A percentile compares a stretch with the other conserved stretches of the same genome.
These are phyloP conservation scores for Zygothrica quintamaculata DNA, from an alignment of 2,888 invertebrate genomes.

Conservation along the genomic window DNA sequence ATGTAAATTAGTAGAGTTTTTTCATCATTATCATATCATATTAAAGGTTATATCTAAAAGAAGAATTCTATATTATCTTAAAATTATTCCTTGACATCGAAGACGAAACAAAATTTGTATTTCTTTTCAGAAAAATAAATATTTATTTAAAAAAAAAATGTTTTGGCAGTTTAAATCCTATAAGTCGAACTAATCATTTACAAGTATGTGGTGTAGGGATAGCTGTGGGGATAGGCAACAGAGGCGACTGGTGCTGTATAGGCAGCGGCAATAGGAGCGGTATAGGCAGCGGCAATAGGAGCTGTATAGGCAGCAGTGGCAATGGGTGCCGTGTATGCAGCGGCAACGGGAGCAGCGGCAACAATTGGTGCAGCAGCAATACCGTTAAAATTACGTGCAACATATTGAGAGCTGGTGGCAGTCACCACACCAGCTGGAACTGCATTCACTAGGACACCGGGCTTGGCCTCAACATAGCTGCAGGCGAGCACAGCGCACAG, in stretches of 20 bases:
- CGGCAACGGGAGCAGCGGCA: constrained; percentile 61
- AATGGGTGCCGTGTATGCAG: constrained; percentile 68
- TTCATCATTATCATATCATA: too few relatives aligned
- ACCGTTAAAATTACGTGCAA: constrained; percentile 87
- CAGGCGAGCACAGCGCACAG: constrained; percentile 82
- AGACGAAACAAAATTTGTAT: too few relatives aligned
- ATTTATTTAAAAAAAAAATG: too few relatives aligned
- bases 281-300: constrained; percentile 64
- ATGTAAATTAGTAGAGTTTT: too few relatives aligned
- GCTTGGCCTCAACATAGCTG: constrained; percentile 85
- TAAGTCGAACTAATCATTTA: constrained; percentile 24
- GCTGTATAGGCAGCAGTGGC: constrained; percentile 71
- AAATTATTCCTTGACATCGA: too few relatives aligned
- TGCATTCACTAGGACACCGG: constrained; percentile 74
- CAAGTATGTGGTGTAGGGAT: constrained; percentile 42
- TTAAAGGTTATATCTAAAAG: too few relatives aligned
- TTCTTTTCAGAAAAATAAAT: too few relatives aligned
- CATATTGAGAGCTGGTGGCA: constrained; percentile 87
- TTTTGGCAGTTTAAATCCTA: too few relatives aligned
- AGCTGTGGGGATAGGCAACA: constrained; percentile 54
- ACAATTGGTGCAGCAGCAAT: constrained; percentile 84
- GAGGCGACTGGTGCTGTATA: constrained; percentile 71
- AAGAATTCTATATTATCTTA: too few relatives aligned
- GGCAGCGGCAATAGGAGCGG: constrained; percentile 59
- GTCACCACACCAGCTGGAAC: constrained; percentile 85